Evolutionary conservation across 2,888 invertebrate species (phyloP).

Genomic region (Mythimna albipuncta): DNA sequence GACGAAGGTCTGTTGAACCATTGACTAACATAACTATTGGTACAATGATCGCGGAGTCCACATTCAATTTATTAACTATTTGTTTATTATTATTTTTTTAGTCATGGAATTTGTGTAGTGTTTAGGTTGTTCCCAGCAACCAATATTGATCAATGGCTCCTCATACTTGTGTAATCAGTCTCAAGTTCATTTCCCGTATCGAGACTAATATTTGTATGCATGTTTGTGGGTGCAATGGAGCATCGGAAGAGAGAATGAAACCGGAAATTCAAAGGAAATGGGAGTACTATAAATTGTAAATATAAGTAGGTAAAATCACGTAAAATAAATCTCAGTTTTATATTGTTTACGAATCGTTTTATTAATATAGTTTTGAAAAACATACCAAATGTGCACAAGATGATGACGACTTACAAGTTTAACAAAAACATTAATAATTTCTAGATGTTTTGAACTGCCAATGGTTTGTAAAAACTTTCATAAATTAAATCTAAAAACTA

Average conservation of each 20-base stretch:
- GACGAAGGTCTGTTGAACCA: no score
- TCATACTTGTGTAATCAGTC: slow-evolving; percentile 10
- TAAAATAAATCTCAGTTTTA: background rate
- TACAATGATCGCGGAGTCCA: background rate
- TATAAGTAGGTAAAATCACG: no score
- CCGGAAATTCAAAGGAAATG: slow-evolving; percentile 29
- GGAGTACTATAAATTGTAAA: no score
- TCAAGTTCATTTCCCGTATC: slow-evolving; percentile 47
- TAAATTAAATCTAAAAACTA: no score
- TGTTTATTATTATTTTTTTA: slow-evolving; percentile 10
- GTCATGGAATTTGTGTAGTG: slow-evolving; percentile 9
- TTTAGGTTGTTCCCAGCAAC: background rate
- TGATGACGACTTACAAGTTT: background rate
- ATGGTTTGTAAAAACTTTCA: no score
- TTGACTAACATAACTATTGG: no score
- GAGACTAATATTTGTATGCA: slow-evolving; percentile 48
- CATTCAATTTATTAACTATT: background rate
- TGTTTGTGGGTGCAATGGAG: slow-evolving; percentile 57
- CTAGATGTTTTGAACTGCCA: no score
- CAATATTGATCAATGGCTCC: slow-evolving; percentile 49
- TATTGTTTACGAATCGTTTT: no score
- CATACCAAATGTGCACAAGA: no score
- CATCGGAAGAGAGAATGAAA: background rate
- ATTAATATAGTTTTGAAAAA: no score
- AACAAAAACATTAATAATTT: background rate